These are phyloP conservation scores for Cerceris ruficornis DNA, from an alignment of 2,888 invertebrate species.

Conservation along the genomic window DNA sequence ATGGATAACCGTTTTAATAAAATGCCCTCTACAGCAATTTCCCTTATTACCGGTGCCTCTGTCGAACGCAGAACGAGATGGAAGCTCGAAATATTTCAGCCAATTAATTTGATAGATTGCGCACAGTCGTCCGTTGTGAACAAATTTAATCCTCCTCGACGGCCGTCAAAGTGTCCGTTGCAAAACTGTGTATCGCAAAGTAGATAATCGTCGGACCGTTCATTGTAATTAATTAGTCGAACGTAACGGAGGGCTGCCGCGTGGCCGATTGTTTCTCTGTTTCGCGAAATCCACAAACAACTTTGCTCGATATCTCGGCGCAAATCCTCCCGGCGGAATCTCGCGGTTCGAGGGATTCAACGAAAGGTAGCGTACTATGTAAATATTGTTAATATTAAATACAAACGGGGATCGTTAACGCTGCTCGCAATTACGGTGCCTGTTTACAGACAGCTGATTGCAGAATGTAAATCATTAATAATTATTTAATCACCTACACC, in stretches of 20 bases:
- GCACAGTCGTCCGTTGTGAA: neutral
- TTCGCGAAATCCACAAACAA: neutral
- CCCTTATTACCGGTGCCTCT: conserved; percentile 4
- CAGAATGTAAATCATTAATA: too few species aligned
- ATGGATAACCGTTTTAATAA: neutral
- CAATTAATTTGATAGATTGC: conserved; percentile 29
- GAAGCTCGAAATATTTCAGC: conserved; percentile 13
- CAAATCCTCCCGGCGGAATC: neutral
- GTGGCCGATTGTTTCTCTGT: neutral
- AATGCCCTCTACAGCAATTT: neutral
- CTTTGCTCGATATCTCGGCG: neutral
- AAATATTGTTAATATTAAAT: too few species aligned
- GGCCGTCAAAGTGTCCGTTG: neutral
- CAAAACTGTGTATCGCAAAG: neutral
- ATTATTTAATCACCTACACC: too few species aligned
- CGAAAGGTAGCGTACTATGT: too few species aligned
- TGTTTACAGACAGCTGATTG: too few species aligned
- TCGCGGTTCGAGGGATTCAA: too few species aligned
- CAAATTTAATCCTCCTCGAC: conserved; percentile 26
- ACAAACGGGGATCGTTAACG: too few species aligned
- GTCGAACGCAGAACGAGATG: neutral
- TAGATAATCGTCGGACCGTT: conserved; percentile 19
- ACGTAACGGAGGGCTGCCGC: conserved; percentile 15
- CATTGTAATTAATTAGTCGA: conserved; percentile 33
- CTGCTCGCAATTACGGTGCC: too few species aligned